A percentile compares a stretch with the other conserved stretches of the same genome.
Conservation (phyloP, 2,888 invertebrate species). For the Synanthedon vespiformis region DNA sequence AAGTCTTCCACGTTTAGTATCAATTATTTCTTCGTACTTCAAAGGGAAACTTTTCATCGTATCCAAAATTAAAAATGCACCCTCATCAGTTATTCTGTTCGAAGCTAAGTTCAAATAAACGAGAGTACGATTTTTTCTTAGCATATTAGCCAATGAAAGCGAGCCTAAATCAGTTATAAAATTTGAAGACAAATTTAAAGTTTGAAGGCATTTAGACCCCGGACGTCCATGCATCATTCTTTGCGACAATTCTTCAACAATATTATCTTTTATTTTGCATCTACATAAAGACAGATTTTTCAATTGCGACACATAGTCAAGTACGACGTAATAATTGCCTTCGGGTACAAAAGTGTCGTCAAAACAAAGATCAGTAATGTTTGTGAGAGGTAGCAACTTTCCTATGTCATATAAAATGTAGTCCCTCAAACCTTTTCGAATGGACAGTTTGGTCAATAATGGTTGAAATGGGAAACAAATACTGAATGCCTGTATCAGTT, state of each 20-base stretch:
- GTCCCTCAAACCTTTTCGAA: conserved; percentile 17
- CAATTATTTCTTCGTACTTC: conserved; percentile 15
- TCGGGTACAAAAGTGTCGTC: conserved; percentile 26
- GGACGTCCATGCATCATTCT: conserved; percentile 16
- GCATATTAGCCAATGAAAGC: conserved; percentile 17
- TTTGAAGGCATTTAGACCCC: conserved; percentile 15
- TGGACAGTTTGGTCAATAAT: conserved; percentile 19
- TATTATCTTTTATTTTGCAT: conserved; percentile 26
- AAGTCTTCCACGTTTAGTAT: conserved; percentile 11
- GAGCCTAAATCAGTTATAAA: conserved; percentile 30
- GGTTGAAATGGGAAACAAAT: conserved; percentile 32
- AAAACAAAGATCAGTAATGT: conserved; percentile 33
- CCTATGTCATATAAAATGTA: conserved; percentile 21
- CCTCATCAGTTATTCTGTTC: conserved; percentile 29
- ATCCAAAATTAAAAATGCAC: conserved; percentile 22
- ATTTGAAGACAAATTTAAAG: conserved; percentile 33
- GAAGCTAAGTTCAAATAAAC: conserved; percentile 33
- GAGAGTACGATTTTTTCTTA: conserved; percentile 31
- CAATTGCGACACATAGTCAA: conserved; percentile 22
- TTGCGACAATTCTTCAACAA: conserved; percentile 20
- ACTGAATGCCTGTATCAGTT: conserved; percentile 25
- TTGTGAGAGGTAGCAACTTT: conserved; percentile 28
- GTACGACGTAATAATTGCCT: conserved; percentile 26
- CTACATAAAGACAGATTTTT: conserved; percentile 31
- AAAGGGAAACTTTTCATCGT: conserved; percentile 26